Evolutionary conservation across 2,797 vertebrate species (phyloP), one percentile per base, ranked within the genome.

Genomic region (Cryptoblepharus egeriae): DNA sequence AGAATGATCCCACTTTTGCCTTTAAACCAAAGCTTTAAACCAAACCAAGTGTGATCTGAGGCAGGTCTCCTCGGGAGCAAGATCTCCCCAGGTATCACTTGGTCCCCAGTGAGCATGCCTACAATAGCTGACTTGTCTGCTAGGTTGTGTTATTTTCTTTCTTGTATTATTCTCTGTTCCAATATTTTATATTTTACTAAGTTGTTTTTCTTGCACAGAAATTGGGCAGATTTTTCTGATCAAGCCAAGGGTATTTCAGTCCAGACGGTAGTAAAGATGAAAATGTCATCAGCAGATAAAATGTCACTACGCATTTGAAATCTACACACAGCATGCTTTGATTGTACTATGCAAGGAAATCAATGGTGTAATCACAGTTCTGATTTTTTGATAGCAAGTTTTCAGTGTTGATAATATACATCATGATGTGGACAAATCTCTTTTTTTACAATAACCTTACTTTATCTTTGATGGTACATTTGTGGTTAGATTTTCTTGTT

Each of bases 1-100:
- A 85, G 90, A 84, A 86, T 58, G 91, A 87, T 91, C 57, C 72
- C 87, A 87, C 90, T 90, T 84, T 79, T 91, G 89, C 86, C 77
- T 79, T 90, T 88, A 85, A 92, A 70, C 52, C 0, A 86, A 79
- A 74, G 49, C 39, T 75, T 71, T 87, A 24, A 71, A 68, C 52
- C n/a, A n/a, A n/a, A n/a, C n/a, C n/a, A n/a, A n/a, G n/a, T n/a
- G n/a, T n/a, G n/a, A n/a, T n/a, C n/a, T n/a, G n/a, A n/a, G n/a
- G n/a, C n/a, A n/a, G n/a, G n/a, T n/a, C n/a, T n/a, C n/a, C n/a
- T n/a, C n/a, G n/a, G n/a, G n/a, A n/a, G n/a, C n/a, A n/a, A n/a
- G n/a, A n/a, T n/a, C n/a, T n/a, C n/a, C n/a, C n/a, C n/a, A n/a
- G n/a, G n/a, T n/a, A n/a, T n/a, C n/a, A n/a, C n/a, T n/a, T n/a